Evolutionary conservation across 2,113 vertebrate species (phyloP), one percentile per base, ranked within the genome.

Genomic region (Cygnus buccinator): DNA sequence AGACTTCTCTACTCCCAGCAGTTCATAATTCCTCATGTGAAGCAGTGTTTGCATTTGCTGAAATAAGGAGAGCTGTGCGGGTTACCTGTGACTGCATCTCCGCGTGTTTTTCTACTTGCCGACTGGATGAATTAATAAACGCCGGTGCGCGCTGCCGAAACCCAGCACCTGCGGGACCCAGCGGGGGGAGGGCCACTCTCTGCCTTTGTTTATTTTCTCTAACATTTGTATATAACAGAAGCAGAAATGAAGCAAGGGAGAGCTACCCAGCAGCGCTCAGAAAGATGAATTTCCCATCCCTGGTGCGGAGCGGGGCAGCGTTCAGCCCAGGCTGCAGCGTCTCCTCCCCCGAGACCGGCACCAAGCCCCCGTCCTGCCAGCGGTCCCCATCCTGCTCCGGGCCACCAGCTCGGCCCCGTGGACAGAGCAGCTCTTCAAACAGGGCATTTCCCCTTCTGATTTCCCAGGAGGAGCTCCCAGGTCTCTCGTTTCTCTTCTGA

Each of bases 291-390:
- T 81, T 41, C 54, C 33, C 55, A 19, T 43, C 46, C 35, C 39
- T 28, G 1, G 4, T 5, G 6, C 0, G 0, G 16, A 54, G 28
- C 0, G 0, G 1, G 8, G 66, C 80, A 78, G 70, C 41, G 48
- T 52, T 29, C 0, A 0, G 67, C 43, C 11, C 63, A 3, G 65
- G 37, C 89, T 35, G 37, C 84, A 67, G 86, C 58, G 31, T 8
- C 77, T n/a, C 21, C 22, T 22, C 39, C 6, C 4, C 68, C 35
- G 63, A 7, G 67, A 55, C 55, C 55, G 6, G 17, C 3, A 11
- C 1, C 11, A 2, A 0, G 4, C 58, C 71, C 66, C 74, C 62
- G 59, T 7, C 5, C 0, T 1, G 21, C 25, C 37, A 15, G 57
- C 26, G 8, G 26, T 2, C 41, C 57, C 28, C 37, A 17, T 73